Evolutionary conservation across 2,888 invertebrate genomes (phyloP), one percentile per base, ranked within the genome.

Genomic region (Sceliomorpha sp.): DNA sequence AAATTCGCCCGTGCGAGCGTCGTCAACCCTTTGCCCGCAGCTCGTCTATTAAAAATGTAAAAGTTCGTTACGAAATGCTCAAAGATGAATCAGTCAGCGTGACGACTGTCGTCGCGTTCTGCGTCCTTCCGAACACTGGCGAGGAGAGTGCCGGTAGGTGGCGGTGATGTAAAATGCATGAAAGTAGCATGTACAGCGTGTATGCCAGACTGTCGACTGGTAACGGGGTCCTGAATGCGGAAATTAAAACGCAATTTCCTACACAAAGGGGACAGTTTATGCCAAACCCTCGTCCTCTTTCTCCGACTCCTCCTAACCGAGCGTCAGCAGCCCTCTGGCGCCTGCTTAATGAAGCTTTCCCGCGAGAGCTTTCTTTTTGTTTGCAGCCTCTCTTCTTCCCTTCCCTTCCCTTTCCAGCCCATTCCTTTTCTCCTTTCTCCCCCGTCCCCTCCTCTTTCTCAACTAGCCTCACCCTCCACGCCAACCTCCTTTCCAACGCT

Each of bases 241-340:
- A 84, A 87, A 87, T 87, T 87, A 87, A 87, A 87, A 87, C 86
- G 87, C 87, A 86, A 87, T 87, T 87, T 84, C 79, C 82, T 77
- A 75, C 77, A 87, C 87, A 87, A 87, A 87, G 83, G 83, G 81
- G 83, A 83, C 83, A 85, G 86, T 86, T 87, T 86, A 84, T 81
- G 81, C 83, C 77, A 70, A 78, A 68, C 81, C 75, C 76, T 71
- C 75, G 60, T 47, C 60, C 53, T 48, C 56, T 67, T 47, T 53
- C 34, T 58, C 42, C 72, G 45, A 58, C 51, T 66, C 26, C 42
- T 32, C 15, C 42, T 47, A 45, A 32, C 55, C 47, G 13, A 55
- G 50, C 50, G 26, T 39, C 42, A 42, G 39, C 64, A 60, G 70
- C 63, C 72, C 78, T 70, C 76, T 66, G 76, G 80, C 81, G 80